phyloP scores from a whole-genome alignment of 2,113 vertebrate species.

The Aplodontia rufa region DNA sequence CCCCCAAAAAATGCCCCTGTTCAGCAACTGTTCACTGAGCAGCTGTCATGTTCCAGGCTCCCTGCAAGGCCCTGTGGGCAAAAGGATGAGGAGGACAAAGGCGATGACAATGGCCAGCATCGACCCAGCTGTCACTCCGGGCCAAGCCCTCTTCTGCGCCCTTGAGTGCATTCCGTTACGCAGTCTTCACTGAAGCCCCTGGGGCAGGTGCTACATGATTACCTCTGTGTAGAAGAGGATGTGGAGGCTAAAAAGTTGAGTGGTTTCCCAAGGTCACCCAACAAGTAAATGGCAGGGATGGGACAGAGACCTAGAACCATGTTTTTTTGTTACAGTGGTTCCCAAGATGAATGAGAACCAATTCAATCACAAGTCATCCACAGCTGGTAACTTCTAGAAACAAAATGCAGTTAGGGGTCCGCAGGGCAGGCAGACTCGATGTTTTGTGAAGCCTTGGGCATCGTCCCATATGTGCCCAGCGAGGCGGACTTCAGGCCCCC shows the following conservation, averaged over 20 bases:
- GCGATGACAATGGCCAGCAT: too few relatives aligned
- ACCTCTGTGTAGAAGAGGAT: not conserved
- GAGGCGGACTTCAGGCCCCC: not conserved
- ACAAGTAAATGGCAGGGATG: not conserved
- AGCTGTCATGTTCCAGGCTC: not conserved
- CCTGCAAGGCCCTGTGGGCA: not conserved
- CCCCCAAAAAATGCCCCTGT: not conserved
- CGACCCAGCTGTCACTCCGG: not conserved
- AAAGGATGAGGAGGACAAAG: not conserved
- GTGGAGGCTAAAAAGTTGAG: not conserved
- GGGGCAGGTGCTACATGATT: not conserved
- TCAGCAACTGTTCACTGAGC: not conserved
- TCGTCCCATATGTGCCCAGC: not conserved
- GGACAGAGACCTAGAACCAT: not conserved
- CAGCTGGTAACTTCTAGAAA: not conserved
- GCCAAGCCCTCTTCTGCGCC: not conserved
- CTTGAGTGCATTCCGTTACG: fast-evolving
- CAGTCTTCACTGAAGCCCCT: not conserved
- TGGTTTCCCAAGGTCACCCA: not conserved
- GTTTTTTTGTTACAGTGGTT: not conserved
- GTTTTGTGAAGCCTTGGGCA: not conserved
- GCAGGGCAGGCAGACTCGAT: not conserved
- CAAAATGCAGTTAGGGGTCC: not conserved
- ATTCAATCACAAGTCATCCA: not conserved
- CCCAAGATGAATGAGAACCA: not conserved